Base-by-base conservation (phyloP, 2,797 vertebrate species). In the Morelia viridis region DNA sequence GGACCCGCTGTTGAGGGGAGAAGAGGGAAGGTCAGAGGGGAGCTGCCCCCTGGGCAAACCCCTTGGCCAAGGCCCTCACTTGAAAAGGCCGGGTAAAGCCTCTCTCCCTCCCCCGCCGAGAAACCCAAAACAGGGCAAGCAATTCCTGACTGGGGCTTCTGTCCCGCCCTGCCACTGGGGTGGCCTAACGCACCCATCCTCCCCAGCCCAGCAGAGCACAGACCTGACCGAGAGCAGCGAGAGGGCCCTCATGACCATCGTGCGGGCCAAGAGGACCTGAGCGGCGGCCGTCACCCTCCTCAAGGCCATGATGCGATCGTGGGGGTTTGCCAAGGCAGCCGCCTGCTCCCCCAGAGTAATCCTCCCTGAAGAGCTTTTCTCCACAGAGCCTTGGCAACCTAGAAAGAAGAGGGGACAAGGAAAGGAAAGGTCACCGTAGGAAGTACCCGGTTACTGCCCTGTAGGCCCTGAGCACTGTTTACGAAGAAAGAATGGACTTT, bases 211-310 rank as follows among this genome's bases (percentile, higher is more conserved):
- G 19, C 1, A 3, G 46, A 57, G 28, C 85, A 22, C 85, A 24
- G 35, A 98, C 98, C 98, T 98, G 96, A 98, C 98, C 12, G 99
- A 99, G n/a, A 99, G 97, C 68, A 99, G 98, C 0, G 99, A 99
- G 91, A 99, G 97, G 0, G 99, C 99, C 95, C 99, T 98, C 99
- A 99, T 99, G 94, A 99, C 99, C 99, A 99, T 99, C n/a, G 99
- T 99, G 95, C 99, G 97, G 92, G 99, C 99, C 94, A 99, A 97
- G 86, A 99, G 98, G 76, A 99, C 99, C 96, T 99, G 99, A 4
- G 99, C 98, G 0, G 99, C 99, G 17, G 99, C 98, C 0, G 99
- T 99, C 93, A 99, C 99, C 96, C 99, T 98, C 95, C 98, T 98
- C 53, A 99, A 96, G 15, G 99, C 99, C 98, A 99, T 98, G 61